Percentiles rank a stretch among this genome's conserved stretches.
Conservation (phyloP, 2,797 vertebrate species). For the Hemitrygon akajei region DNA sequence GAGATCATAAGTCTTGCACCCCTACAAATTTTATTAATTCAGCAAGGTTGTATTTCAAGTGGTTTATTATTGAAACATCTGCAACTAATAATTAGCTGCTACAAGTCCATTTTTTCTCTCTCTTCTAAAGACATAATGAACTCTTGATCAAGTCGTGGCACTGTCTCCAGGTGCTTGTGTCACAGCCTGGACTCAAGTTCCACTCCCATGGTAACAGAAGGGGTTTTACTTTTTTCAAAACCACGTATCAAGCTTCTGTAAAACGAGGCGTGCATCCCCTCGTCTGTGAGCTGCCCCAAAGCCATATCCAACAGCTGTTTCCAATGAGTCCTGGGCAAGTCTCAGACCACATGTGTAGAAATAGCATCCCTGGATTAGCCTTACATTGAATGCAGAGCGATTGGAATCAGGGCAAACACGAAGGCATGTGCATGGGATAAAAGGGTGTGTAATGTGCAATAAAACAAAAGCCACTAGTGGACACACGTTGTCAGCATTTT, state of each 20-base stretch:
- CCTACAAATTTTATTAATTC: constrained; percentile 84
- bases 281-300: background rate
- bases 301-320: constrained; percentile 14
- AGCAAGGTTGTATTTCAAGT: constrained; percentile 75
- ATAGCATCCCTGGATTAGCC: constrained; percentile 33
- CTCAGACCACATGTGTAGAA: constrained; percentile 31
- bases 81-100: constrained; percentile 58
- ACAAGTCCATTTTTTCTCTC: background rate
- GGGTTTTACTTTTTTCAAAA: background rate
- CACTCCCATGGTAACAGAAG: background rate
- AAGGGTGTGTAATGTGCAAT: constrained; percentile 9
- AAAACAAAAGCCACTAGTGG: background rate
- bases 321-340: constrained; percentile 20
- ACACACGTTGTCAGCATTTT: constrained; percentile 28
- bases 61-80: constrained; percentile 80
- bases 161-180: background rate
- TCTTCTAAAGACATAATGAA: constrained; percentile 1
- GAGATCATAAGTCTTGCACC: constrained; percentile 65
- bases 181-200: background rate
- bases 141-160: constrained; percentile 32
- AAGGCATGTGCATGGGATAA: constrained; percentile 36
- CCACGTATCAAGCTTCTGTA: background rate
- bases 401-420: constrained; percentile 10
- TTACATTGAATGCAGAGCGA: constrained; percentile 21
- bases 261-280: background rate